Conservation (phyloP, 2,888 invertebrate genomes). For the Yponomeuta sedellus region DNA sequence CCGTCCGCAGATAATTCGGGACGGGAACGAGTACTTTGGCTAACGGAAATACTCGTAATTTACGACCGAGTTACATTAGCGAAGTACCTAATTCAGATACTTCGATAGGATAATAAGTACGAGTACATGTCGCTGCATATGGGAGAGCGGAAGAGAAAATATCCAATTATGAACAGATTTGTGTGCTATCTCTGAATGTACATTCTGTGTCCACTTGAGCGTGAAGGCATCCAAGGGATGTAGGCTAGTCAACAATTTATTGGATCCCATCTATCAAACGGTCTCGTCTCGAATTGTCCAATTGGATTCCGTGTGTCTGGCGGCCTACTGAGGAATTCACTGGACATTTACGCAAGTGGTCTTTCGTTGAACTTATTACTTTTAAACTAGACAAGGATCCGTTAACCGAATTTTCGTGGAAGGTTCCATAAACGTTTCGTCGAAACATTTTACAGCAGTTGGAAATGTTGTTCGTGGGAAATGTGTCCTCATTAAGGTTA, state of each 20-base stretch:
- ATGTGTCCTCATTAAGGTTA: conserved; percentile 5
- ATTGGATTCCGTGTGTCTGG: conserved; percentile 50
- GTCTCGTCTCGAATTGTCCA: conserved; percentile 49
- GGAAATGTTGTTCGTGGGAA: background rate
- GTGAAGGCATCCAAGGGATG: conserved; percentile 31
- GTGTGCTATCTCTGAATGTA: conserved; percentile 1
- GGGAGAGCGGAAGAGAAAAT: background rate
- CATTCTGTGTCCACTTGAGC: conserved; percentile 19
- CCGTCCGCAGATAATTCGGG: conserved; percentile 16
- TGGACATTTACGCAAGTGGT: conserved; percentile 29
- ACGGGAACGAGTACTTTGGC: background rate
- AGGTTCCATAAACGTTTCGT: background rate
- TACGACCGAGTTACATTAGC: background rate
- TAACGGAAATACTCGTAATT: conserved; percentile 1
- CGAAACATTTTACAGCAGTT: conserved; percentile 12
- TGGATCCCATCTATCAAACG: conserved; percentile 53
- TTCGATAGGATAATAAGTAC: background rate
- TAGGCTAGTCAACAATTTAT: conserved; percentile 51
- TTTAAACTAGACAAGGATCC: no score
- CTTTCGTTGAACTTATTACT: no score
- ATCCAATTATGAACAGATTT: background rate
- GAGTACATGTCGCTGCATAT: background rate
- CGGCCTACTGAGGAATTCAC: conserved; percentile 40
- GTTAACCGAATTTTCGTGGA: background rate
- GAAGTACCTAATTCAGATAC: background rate